A percentile compares a stretch with the other conserved stretches of the same genome.
Evolutionary conservation across 2,113 vertebrate species (phyloP).

Genomic region (Cyprinodon variegatus): DNA sequence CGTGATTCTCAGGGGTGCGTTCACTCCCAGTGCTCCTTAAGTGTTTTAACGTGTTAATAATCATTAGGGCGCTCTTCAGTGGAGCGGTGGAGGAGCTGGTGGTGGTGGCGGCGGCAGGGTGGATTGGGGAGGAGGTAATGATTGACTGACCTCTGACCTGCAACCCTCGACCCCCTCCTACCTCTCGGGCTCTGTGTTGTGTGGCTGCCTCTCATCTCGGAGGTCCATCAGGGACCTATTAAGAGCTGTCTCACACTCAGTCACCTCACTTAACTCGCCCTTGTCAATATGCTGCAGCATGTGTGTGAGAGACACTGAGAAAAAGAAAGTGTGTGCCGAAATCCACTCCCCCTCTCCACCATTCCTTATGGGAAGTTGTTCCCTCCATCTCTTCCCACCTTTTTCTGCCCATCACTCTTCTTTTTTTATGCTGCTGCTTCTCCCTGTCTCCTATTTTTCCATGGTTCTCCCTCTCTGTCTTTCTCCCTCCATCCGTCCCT

Average conservation of each 20-base stretch:
- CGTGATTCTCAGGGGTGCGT: constrained; percentile 60
- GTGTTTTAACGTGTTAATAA: constrained; percentile 83
- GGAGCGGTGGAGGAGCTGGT: constrained; percentile 60
- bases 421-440: constrained; percentile 47
- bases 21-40: constrained; percentile 76
- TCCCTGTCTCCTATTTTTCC: constrained; percentile 36
- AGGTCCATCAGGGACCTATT: constrained; percentile 81
- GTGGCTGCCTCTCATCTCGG: constrained; percentile 74
- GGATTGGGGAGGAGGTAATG: constrained; percentile 55
- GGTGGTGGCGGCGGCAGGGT: constrained; percentile 4
- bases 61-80: constrained; percentile 75
- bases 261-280: constrained; percentile 76
- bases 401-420: constrained; percentile 65
- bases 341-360: constrained; percentile 64
- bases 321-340: constrained; percentile 65
- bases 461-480: constrained; percentile 41
- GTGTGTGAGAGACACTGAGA: constrained; percentile 62
- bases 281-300: constrained; percentile 78
- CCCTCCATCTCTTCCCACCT: neutral
- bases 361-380: constrained; percentile 47
- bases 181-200: constrained; percentile 54
- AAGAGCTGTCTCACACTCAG: constrained; percentile 74
- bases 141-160: constrained; percentile 70
- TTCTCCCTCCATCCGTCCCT: constrained; percentile 37
- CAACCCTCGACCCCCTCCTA: constrained; percentile 51